Conservation (phyloP, 2,888 invertebrate species). For the Papilio gigon region DNA sequence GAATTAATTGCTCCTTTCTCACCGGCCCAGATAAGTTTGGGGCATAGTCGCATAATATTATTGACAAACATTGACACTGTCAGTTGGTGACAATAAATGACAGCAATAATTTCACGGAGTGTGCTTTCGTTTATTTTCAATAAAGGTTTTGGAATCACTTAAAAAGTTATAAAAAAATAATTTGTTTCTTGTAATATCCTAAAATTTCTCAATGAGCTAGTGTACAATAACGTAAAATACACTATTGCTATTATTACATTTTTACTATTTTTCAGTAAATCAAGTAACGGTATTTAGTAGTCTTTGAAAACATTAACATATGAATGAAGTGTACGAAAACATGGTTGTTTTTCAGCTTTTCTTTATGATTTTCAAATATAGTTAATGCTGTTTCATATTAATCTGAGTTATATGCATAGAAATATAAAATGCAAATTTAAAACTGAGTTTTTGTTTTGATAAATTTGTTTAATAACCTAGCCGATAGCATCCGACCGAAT, state of each 20-base stretch:
- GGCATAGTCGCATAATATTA: too few species aligned
- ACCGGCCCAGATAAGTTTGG: too few species aligned
- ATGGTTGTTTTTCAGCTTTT: constrained; percentile 82
- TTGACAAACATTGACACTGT: neutral
- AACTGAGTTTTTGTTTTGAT: constrained; percentile 55
- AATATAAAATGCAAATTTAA: constrained; percentile 52
- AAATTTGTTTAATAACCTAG: constrained; percentile 64
- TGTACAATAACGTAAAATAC: neutral
- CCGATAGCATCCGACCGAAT: constrained; percentile 70
- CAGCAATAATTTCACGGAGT: neutral
- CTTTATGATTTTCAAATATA: constrained; percentile 64
- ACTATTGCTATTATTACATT: neutral
- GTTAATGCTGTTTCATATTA: constrained; percentile 55
- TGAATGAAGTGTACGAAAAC: constrained; percentile 73
- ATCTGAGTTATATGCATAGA: constrained; percentile 54
- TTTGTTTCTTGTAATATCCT: neutral
- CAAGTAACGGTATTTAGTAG: constrained; percentile 19
- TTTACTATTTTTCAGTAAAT: neutral
- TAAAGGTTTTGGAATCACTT: neutral
- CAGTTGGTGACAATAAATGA: neutral
- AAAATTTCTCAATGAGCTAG: neutral
- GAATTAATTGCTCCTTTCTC: too few species aligned
- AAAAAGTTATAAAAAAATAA: too few species aligned
- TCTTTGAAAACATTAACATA: constrained; percentile 49
- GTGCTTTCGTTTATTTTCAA: neutral